A percentile compares a stretch with the other conserved stretches of the same genome.
Evolutionary conservation across 2,888 invertebrate species (phyloP).

Genomic region (Melieria picta): DNA sequence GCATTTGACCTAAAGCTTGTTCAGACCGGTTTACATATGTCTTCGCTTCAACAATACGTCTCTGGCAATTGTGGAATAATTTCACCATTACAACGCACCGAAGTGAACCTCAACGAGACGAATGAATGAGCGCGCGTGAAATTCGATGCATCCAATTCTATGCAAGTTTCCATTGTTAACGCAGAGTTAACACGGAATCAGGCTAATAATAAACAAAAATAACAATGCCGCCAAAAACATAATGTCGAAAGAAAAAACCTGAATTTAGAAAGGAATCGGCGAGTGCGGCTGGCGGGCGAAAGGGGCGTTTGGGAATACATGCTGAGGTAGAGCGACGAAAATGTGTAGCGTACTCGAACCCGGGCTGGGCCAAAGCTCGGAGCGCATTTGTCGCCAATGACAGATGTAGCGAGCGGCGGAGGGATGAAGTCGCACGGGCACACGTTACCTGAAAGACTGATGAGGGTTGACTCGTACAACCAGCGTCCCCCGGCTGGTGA

Average conservation of each 20-base stretch:
- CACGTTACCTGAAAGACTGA: neutral
- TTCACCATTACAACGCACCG: too few species aligned
- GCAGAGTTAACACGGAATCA: constrained; percentile 28
- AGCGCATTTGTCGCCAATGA: too few species aligned
- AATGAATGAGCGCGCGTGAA: constrained; percentile 2
- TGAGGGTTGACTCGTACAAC: constrained; percentile 28
- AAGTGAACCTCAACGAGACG: neutral
- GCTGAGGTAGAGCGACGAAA: constrained; percentile 1
- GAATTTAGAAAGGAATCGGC: constrained; percentile 6
- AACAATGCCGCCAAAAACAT: constrained; percentile 20
- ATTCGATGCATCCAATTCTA: neutral
- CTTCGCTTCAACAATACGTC: too few species aligned
- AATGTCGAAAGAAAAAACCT: constrained; percentile 3
- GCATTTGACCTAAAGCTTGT: too few species aligned
- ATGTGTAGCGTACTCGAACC: neutral
- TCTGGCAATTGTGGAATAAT: too few species aligned
- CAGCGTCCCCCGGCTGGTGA: constrained; percentile 8
- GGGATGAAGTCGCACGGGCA: too few species aligned
- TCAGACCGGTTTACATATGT: too few species aligned
- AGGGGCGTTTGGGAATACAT: neutral
- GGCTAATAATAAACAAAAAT: constrained; percentile 41
- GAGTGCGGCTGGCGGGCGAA: constrained; percentile 3
- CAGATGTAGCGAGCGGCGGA: too few species aligned
- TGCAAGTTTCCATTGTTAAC: too few species aligned
- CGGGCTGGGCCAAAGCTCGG: too few species aligned